Base-by-base conservation (phyloP, 2,113 vertebrate genomes). In the Nicator chloris region DNA sequence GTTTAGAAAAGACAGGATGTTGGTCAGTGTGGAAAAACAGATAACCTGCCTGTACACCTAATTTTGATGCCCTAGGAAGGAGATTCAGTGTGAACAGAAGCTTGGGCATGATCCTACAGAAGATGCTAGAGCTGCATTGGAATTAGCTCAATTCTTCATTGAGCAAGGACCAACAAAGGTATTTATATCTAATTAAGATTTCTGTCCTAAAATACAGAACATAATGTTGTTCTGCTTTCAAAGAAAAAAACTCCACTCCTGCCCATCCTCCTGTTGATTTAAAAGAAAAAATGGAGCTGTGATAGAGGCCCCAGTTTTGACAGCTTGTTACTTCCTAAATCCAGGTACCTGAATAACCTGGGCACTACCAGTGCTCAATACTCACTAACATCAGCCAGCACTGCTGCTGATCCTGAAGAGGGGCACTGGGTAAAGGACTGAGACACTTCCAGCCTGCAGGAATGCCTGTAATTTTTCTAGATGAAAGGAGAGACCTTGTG, bases 91-190 rank as follows among this genome's bases (percentile, higher is more conserved):
- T 68, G 96, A 97, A 51, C 84, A 97, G 56, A 95, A 47, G 64
- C 61, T 42, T 69, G 99, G 99, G 84, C 99, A 99, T 66, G 90
- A 99, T 98, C 98, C 99, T 60, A 96, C 88, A 82, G 99, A 99
- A 98, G 99, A 99, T 50, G 99, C 99, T 23, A 82, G 87, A 83
- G 98, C 98, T 59, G 95, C 98, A 33, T 82, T 99, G 96, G 98
- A 99, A 91, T 97, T 99, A 93, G 98, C 98, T 80, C 98, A 97
- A 4, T 99, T 98, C 97, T 99, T 99, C 77, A 99, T 99, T 87
- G 96, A 95, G 78, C 97, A 96, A 35, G 99, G 99, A 91, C 98
- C 99, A 91, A 88, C 56, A 96, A 98, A 98, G 99, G 99, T 97
- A 97, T 4, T 21, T 94, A 11, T 6, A 73, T 17, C 24, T 75